A percentile compares a stretch with the other conserved stretches of the same genome.
These are phyloP conservation scores for Dendrolimus punctatus DNA, from an alignment of 1,140 invertebrate species.

Conservation along the genomic window DNA sequence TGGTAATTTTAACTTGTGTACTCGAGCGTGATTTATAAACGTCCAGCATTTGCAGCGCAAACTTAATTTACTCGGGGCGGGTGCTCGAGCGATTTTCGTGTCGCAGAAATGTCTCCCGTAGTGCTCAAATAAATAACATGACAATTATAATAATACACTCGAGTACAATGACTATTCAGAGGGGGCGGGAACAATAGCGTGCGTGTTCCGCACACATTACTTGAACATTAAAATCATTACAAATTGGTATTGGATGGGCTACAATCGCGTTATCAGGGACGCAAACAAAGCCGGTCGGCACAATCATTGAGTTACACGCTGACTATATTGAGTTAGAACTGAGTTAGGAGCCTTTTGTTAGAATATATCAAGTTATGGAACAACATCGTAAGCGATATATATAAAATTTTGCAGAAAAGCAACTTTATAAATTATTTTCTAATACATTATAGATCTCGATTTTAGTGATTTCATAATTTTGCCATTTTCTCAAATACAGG, in stretches of 20 bases:
- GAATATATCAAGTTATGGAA: no score
- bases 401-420: conserved; percentile 1
- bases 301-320: conserved; percentile 21
- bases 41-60: background rate
- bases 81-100: conserved; percentile 15
- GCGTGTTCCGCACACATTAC: conserved; percentile 28
- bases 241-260: conserved; percentile 56
- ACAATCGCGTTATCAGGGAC: conserved; percentile 40
- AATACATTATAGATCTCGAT: no score
- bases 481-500: no score
- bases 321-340: conserved; percentile 38
- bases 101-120: conserved; percentile 26
- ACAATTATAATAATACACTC: conserved; percentile 39
- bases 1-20: no score
- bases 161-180: conserved; percentile 28
- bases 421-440: conserved; percentile 22
- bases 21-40: no score
- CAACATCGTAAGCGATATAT: no score
- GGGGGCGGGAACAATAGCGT: conserved; percentile 28
- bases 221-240: conserved; percentile 61
- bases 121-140: conserved; percentile 43
- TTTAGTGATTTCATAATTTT: no score
- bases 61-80: conserved; percentile 9
- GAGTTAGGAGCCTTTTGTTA: conserved; percentile 14
- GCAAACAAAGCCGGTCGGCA: conserved; percentile 33